Percentiles rank a stretch among this genome's conserved stretches.
Evolutionary conservation across 1,140 invertebrate genomes (phyloP).

Genomic region (Zaprionus taronus): DNA sequence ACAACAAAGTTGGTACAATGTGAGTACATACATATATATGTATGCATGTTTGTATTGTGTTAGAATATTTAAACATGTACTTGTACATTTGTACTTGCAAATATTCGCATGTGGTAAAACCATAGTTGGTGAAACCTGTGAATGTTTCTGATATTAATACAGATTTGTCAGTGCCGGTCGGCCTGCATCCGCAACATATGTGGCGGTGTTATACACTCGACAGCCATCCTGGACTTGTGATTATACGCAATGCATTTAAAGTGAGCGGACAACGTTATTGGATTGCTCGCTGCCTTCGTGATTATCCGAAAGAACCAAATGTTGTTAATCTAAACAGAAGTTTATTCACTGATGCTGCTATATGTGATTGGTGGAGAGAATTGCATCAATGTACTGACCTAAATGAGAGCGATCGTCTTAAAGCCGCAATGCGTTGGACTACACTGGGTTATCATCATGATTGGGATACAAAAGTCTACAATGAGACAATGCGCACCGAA

Average conservation of each 20-base stretch:
- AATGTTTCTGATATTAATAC: not conserved
- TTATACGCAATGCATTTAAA: constrained; percentile 94
- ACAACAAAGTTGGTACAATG: constrained; percentile 3
- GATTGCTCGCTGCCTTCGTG: constrained; percentile 91
- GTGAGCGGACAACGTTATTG: constrained; percentile 91
- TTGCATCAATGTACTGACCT: constrained; percentile 84
- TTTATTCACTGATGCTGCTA: constrained; percentile 44
- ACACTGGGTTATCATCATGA: constrained; percentile 98
- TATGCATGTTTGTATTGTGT: not conserved
- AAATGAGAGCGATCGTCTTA: constrained; percentile 80
- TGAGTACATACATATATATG: constrained; percentile 18
- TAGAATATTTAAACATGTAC: constrained; percentile 4
- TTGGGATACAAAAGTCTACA: constrained; percentile 96
- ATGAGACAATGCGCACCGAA: constrained; percentile 86
- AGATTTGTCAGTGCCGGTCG: constrained; percentile 10
- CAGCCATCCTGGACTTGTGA: constrained; percentile 89
- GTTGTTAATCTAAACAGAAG: constrained; percentile 89
- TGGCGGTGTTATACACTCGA: constrained; percentile 87
- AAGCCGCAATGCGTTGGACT: constrained; percentile 93
- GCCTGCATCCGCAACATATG: constrained; percentile 84
- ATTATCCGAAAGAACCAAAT: constrained; percentile 91
- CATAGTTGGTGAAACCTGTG: constrained; percentile 25
- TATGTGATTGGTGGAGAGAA: constrained; percentile 82
- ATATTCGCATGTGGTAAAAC: not conserved
- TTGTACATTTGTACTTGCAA: constrained; percentile 45